Percentiles rank a stretch among this genome's conserved stretches.
Evolutionary conservation across 2,113 vertebrate genomes (phyloP).

Genomic region (Arenaria interpres): DNA sequence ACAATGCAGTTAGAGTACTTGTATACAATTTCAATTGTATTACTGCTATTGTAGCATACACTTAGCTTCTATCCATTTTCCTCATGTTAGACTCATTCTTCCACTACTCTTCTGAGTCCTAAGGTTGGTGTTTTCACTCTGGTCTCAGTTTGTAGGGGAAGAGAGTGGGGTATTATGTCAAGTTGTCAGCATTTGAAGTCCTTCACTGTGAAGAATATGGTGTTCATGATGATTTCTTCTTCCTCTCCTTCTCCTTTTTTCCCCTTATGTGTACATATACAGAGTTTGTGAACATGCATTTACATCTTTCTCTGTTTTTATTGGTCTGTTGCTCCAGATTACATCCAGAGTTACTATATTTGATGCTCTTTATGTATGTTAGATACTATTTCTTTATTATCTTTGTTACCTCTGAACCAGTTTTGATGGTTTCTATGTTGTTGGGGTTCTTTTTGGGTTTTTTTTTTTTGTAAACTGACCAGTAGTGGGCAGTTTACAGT

Average conservation of each 20-base stretch:
- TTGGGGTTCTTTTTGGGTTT: too few relatives aligned
- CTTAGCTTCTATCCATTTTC: neutral
- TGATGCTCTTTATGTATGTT: neutral
- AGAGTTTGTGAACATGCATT: neutral
- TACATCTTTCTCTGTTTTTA: neutral
- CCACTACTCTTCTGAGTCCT: neutral
- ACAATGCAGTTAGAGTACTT: neutral
- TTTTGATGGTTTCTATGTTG: neutral
- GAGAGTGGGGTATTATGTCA: neutral
- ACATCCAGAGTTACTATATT: neutral
- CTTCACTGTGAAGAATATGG: neutral
- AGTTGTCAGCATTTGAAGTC: neutral
- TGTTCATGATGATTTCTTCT: neutral
- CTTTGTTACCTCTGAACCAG: neutral
- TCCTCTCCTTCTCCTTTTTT: neutral
- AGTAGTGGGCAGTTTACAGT: neutral
- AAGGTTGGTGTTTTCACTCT: neutral
- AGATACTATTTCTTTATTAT: neutral
- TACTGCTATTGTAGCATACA: neutral
- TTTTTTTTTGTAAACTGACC: neutral
- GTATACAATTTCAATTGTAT: neutral
- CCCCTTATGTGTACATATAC: neutral
- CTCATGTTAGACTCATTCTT: neutral
- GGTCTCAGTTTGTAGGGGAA: rapidly evolving
- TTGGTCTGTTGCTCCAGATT: neutral